phyloP scores from a whole-genome alignment of 37 sponge, comb jelly and placozoan species.

The Diacarnus erythraeanus region DNA sequence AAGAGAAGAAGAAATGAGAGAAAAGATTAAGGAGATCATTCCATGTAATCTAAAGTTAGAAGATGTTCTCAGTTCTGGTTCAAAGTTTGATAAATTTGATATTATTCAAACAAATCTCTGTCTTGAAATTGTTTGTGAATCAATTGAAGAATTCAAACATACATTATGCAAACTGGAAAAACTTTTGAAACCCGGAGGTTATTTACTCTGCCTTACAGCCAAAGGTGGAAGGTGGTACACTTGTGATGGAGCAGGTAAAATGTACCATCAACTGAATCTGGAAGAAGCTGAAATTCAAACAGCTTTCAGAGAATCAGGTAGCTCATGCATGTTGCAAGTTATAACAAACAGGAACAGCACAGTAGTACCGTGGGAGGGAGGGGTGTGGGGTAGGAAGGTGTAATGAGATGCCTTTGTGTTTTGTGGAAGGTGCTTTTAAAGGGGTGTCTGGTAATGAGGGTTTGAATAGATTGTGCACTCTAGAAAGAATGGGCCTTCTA shows the following conservation, averaged over 20 bases:
- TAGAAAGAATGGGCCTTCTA: no score
- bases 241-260: not conserved
- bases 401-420: no score
- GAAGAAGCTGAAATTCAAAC: not conserved
- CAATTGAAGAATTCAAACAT: not conserved
- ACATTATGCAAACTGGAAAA: not conserved
- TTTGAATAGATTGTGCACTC: no score
- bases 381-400: no score
- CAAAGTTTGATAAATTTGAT: not conserved
- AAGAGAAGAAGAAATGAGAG: conserved; percentile 2
- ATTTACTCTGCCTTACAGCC: conserved; percentile 19
- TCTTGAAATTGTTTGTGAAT: conserved; percentile 15
- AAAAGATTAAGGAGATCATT: conserved; percentile 4
- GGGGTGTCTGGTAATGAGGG: no score
- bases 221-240: conserved; percentile 17
- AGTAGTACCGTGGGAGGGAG: no score
- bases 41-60: conserved; percentile 5
- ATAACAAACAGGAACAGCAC: no score
- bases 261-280: conserved; percentile 4
- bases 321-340: not conserved
- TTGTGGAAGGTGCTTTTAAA: no score
- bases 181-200: conserved; percentile 16
- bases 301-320: conserved; percentile 18
- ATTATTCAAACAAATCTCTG: conserved; percentile 22
- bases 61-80: not conserved